phyloP scores from a whole-genome alignment of 2,797 vertebrate genomes.

The Tokudaia tokunoshimensis region DNA sequence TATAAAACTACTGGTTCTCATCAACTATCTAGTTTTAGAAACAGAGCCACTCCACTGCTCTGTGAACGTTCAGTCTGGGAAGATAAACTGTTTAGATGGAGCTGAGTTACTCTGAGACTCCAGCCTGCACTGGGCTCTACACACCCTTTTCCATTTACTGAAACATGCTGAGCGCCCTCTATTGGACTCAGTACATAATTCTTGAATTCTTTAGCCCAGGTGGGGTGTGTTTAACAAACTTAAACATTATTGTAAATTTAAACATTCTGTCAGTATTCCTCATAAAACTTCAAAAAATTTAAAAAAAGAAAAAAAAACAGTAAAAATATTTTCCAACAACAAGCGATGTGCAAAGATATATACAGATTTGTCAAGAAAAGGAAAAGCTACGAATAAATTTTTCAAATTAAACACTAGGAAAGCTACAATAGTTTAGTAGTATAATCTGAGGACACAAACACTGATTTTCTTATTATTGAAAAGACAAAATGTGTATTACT shows the following conservation, averaged over 20 bases:
- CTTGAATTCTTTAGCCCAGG: constrained; percentile 51
- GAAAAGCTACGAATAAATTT: constrained; percentile 57
- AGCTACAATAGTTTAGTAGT: constrained; percentile 31
- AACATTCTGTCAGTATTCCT: constrained; percentile 53
- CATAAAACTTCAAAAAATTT: constrained; percentile 57
- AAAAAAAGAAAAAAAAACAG: neutral
- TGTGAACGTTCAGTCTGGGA: constrained; percentile 11
- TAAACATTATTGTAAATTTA: constrained; percentile 54
- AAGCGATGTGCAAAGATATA: constrained; percentile 30
- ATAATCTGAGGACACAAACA: constrained; percentile 8
- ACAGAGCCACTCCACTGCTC: neutral
- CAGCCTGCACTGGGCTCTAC: constrained; percentile 7
- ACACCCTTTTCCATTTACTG: neutral
- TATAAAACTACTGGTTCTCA: constrained; percentile 58
- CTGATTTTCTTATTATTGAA: constrained; percentile 55
- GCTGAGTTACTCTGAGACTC: constrained; percentile 6
- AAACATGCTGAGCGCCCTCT: constrained; percentile 80
- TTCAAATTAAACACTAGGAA: constrained; percentile 59
- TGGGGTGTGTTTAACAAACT: constrained; percentile 42
- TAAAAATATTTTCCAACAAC: constrained; percentile 59
- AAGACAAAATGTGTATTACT: constrained; percentile 40
- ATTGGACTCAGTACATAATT: constrained; percentile 70
- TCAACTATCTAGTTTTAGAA: constrained; percentile 59
- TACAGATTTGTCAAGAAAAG: constrained; percentile 53
- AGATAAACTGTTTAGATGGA: constrained; percentile 30